phyloP scores from a whole-genome alignment of 1,140 invertebrate species.

The Phthorimaea operculella region DNA sequence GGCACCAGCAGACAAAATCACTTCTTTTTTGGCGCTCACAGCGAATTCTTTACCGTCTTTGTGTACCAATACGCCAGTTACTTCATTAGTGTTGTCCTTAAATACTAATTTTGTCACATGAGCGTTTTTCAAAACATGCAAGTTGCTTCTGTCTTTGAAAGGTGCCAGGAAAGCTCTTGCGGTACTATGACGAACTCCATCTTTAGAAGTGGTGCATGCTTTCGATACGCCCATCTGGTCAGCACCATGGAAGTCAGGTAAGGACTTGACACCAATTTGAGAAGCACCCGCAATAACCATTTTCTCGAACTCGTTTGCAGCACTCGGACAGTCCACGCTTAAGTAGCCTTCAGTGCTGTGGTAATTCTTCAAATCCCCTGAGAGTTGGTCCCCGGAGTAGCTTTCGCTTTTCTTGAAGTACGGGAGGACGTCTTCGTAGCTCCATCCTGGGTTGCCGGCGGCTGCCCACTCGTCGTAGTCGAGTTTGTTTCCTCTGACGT shows the following conservation, averaged over 20 bases:
- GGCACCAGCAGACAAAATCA: constrained; percentile 75
- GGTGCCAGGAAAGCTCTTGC: constrained; percentile 68
- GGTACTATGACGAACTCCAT: constrained; percentile 57
- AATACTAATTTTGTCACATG: constrained; percentile 73
- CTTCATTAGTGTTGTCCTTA: constrained; percentile 58
- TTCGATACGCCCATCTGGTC: constrained; percentile 55
- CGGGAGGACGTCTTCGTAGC: constrained; percentile 52
- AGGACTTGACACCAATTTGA: constrained; percentile 75
- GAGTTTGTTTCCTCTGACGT: constrained; percentile 70
- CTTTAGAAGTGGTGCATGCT: constrained; percentile 49
- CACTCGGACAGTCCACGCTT: constrained; percentile 77
- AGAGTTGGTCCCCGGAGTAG: constrained; percentile 73
- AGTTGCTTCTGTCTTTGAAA: constrained; percentile 70
- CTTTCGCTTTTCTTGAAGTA: constrained; percentile 66
- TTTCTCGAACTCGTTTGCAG: constrained; percentile 74
- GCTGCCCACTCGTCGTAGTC: constrained; percentile 77
- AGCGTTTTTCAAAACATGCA: constrained; percentile 75
- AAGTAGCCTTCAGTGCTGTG: constrained; percentile 79
- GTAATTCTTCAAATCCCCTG: constrained; percentile 55
- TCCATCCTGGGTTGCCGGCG: constrained; percentile 55
- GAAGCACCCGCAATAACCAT: constrained; percentile 76
- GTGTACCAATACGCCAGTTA: constrained; percentile 70
- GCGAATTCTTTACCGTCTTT: constrained; percentile 58
- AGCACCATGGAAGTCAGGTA: constrained; percentile 67
- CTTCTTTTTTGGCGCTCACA: constrained; percentile 71